Conservation (phyloP, 1,140 invertebrate species). For the Oedothorax gibbosus region DNA sequence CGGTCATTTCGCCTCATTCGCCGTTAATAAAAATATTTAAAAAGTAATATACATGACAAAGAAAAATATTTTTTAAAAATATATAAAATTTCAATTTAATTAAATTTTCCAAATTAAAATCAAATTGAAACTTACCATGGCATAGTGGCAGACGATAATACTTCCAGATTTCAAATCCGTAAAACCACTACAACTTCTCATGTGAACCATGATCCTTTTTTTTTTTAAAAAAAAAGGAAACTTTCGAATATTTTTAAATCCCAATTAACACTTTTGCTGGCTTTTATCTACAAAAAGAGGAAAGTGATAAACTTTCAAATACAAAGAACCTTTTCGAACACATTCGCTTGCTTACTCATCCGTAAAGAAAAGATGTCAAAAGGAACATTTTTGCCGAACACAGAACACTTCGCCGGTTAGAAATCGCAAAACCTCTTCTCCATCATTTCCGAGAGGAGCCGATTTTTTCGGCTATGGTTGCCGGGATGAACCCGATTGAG, state of each 20-base stretch:
- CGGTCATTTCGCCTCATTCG: too few relatives aligned
- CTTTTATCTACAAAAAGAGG: not conserved
- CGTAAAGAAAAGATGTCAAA: not conserved
- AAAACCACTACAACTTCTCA: constrained; percentile 62
- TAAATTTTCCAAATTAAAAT: not conserved
- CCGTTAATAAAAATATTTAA: not conserved
- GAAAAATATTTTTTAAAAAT: constrained; percentile 1
- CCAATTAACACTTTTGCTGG: not conserved
- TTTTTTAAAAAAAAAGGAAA: not conserved
- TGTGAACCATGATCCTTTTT: constrained; percentile 33
- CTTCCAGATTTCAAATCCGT: constrained; percentile 61
- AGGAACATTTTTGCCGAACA: not conserved
- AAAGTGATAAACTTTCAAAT: constrained; percentile 3
- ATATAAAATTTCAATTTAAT: not conserved
- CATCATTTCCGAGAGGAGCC: not conserved
- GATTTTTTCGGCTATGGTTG: constrained; percentile 29
- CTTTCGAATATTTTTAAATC: not conserved
- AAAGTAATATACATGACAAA: not conserved
- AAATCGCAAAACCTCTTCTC: not conserved
- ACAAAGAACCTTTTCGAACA: not conserved
- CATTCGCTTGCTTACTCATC: constrained; percentile 31
- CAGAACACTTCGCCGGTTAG: not conserved
- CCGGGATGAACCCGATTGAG: constrained; percentile 13
- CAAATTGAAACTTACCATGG: constrained; percentile 58
- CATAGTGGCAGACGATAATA: constrained; percentile 62